Conservation (phyloP, 2,888 invertebrate species). For the Odontocolon sp. region DNA sequence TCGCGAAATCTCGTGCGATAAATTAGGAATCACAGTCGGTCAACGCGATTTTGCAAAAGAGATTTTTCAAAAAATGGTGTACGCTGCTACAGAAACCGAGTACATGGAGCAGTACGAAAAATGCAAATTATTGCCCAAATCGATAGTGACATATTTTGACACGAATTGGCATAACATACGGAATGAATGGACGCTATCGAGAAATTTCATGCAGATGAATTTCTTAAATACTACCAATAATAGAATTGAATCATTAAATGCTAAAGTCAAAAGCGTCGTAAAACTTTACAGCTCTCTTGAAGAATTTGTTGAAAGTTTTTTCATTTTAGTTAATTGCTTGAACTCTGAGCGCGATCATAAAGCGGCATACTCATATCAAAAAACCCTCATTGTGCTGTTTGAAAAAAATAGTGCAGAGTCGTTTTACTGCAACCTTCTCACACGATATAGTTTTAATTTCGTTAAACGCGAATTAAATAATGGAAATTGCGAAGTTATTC, state of each 20-base stretch:
- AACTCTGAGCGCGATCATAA: slow-evolving; percentile 52
- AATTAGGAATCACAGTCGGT: slow-evolving; percentile 43
- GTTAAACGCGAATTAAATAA: neutral
- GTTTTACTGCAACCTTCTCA: neutral
- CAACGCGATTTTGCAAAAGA: slow-evolving; percentile 40
- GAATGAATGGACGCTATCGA: slow-evolving; percentile 41
- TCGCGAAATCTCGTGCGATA: slow-evolving; percentile 56
- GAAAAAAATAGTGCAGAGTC: neutral
- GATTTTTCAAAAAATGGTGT: slow-evolving; percentile 36
- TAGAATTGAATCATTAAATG: slow-evolving; percentile 46
- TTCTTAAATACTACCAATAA: slow-evolving; percentile 59
- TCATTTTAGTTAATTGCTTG: slow-evolving; percentile 23
- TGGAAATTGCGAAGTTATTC: neutral
- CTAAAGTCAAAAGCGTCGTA: slow-evolving; percentile 38
- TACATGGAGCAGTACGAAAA: slow-evolving; percentile 16
- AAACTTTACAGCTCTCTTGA: slow-evolving; percentile 24
- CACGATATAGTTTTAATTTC: neutral
- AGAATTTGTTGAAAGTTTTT: slow-evolving; percentile 39
- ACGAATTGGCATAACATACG: slow-evolving; percentile 54
- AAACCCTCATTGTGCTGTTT: neutral
- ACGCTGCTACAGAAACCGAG: neutral
- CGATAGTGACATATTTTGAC: slow-evolving; percentile 51
- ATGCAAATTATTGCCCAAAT: slow-evolving; percentile 2
- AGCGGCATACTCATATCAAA: slow-evolving; percentile 49
- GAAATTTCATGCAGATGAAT: slow-evolving; percentile 33